A percentile compares a stretch with the other conserved stretches of the same genome.
phyloP scores from a whole-genome alignment of 2,797 vertebrate species.

The Philypnodon macrostomus region DNA sequence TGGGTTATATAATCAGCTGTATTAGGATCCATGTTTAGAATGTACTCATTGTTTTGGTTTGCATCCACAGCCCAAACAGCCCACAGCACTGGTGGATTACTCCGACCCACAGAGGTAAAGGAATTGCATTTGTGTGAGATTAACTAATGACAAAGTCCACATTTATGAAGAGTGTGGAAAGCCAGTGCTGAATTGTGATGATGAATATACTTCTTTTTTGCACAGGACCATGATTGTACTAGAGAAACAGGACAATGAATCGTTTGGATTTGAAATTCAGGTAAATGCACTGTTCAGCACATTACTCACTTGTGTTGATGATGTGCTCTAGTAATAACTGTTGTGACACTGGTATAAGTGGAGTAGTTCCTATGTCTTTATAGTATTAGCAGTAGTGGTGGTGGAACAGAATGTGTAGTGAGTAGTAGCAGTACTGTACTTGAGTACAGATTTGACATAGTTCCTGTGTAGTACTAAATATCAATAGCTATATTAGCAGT shows the following conservation, averaged over 20 bases:
- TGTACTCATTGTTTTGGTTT: constrained; percentile 43
- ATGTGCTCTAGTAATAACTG: too few species aligned
- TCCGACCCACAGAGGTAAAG: constrained; percentile 86
- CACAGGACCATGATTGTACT: constrained; percentile 67
- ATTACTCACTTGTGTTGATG: too few species aligned
- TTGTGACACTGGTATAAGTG: too few species aligned
- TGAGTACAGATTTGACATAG: too few species aligned
- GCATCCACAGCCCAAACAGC: constrained; percentile 77
- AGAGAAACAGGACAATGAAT: constrained; percentile 90
- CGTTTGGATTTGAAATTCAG: constrained; percentile 96
- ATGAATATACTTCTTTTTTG: constrained; percentile 5
- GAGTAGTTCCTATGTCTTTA: too few species aligned
- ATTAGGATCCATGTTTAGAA: constrained; percentile 12
- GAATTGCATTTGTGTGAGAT: not conserved
- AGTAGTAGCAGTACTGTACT: too few species aligned
- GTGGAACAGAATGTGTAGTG: too few species aligned
- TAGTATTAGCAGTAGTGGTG: too few species aligned
- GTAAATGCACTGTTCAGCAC: constrained; percentile 65
- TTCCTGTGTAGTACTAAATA: too few species aligned
- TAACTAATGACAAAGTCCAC: not conserved
- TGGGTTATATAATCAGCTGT: constrained; percentile 24
- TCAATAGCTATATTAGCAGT: too few species aligned
- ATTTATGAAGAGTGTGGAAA: not conserved
- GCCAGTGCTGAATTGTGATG: not conserved
- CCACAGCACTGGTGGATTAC: constrained; percentile 80